Evolutionary conservation across 2,797 vertebrate genomes (phyloP).

Genomic region (Poecilia wingei): DNA sequence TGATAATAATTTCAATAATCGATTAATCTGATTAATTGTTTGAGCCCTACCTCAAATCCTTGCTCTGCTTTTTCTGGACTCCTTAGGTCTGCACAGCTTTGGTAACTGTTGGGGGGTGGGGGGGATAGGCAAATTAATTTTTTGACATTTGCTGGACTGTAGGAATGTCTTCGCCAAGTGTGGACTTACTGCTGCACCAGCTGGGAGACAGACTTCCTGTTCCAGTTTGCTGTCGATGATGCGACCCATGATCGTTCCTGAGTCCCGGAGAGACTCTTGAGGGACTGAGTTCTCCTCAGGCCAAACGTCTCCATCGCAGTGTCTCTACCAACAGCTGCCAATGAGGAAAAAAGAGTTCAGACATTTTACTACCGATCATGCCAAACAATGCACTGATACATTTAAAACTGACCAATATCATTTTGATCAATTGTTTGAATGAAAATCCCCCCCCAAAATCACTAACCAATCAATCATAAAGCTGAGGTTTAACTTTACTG

Average conservation of each 20-base stretch:
- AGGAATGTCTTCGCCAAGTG: neutral
- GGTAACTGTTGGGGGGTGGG: conserved; percentile 68
- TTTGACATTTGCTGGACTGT: neutral
- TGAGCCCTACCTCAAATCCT: conserved; percentile 61
- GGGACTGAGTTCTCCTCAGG: conserved; percentile 76
- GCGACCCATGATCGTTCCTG: conserved; percentile 63
- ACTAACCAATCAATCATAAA: neutral
- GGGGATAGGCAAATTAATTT: conserved; percentile 12
- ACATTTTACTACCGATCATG: neutral
- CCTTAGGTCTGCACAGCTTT: conserved; percentile 71
- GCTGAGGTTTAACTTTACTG: conserved; percentile 12
- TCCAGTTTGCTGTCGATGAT: conserved; percentile 41
- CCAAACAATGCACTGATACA: neutral
- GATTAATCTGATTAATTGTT: too few species aligned
- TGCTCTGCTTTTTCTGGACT: conserved; percentile 40
- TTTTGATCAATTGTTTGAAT: neutral
- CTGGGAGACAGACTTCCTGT: conserved; percentile 79
- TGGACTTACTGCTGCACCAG: conserved; percentile 78
- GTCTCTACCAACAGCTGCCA: conserved; percentile 24
- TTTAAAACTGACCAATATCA: neutral
- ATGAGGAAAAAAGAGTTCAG: neutral
- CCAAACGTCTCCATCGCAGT: conserved; percentile 54
- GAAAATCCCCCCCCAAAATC: neutral
- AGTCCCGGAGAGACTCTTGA: conserved; percentile 67
- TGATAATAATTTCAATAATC: neutral